Evolutionary conservation across 1,140 invertebrate genomes (phyloP), one percentile per base, ranked within the genome.

Genomic region (Drosophila pachea): DNA sequence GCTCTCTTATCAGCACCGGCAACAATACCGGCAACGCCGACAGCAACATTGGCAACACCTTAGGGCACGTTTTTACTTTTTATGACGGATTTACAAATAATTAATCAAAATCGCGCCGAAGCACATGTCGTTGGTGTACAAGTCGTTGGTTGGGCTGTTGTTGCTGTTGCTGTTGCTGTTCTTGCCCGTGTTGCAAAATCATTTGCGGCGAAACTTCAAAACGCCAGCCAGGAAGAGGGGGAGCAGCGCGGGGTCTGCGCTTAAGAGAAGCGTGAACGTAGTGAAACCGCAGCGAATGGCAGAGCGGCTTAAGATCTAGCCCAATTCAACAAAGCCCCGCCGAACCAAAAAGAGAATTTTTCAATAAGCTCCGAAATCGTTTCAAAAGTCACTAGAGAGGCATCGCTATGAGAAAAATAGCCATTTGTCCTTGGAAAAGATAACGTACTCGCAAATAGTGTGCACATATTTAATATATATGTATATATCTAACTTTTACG

Each of bases 131-230:
- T 22, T 22, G 22, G 3, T 22, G 22, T 22, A 22, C 22, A 1
- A 22, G 33, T n/a, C n/a, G n/a, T n/a, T n/a, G n/a, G n/a, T n/a
- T n/a, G n/a, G n/a, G n/a, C n/a, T n/a, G n/a, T n/a, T n/a, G n/a
- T 52, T 45, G 16, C 31, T 69, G 16, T 50, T 49, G 40, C 6
- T 43, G 42, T 45, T 48, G 58, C 43, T 66, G 68, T 45, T 68
- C 43, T 71, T 56, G 54, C 14, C 22, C 42, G 52, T 74, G 76
- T 62, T 67, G 55, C 78, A 72, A 75, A 84, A 84, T 67, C 75
- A 82, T 78, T 82, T 82, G 78, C 78, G 78, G 78, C 76, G 75
- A 71, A 82, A 83, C 68, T 48, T 84, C 78, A 76, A 83, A 84
- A 76, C 75, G 75, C 78, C 1, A 22, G 22, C 22, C 22, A 3